A percentile compares a stretch with the other conserved stretches of the same genome.
Conservation (phyloP, 2,888 invertebrate species). For the Noctua fimbriata region DNA sequence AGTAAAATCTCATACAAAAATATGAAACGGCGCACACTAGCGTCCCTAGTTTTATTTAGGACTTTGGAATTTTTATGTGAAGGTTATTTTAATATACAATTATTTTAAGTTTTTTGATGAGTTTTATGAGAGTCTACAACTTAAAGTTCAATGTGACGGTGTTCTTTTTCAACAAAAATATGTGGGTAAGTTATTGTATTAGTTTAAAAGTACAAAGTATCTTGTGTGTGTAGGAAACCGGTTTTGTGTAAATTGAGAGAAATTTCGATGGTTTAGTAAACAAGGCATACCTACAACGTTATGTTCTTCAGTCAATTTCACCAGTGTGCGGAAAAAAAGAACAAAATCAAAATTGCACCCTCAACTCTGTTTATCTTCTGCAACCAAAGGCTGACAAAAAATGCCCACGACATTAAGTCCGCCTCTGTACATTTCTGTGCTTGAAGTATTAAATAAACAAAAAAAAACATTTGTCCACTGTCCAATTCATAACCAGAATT, state of each 20-base stretch:
- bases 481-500: background rate
- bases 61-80: constrained; percentile 10
- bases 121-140: background rate
- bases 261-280: background rate
- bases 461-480: too few species aligned
- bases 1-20: constrained; percentile 66
- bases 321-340: background rate
- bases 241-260: background rate
- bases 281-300: background rate
- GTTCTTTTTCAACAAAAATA: background rate
- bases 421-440: background rate
- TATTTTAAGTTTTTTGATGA: too few species aligned
- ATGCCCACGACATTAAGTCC: too few species aligned
- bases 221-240: background rate
- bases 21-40: constrained; percentile 49
- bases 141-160: background rate
- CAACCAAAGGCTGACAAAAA: background rate
- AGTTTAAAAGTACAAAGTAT: background rate
- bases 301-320: background rate
- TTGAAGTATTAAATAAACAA: background rate
- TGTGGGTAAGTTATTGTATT: background rate
- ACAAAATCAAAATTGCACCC: background rate
- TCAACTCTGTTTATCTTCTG: background rate
- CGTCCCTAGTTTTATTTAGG: constrained; percentile 42
- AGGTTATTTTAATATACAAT: background rate